Evolutionary conservation across 2,888 invertebrate species (phyloP).

Genomic region (Clitarchus hookeri): DNA sequence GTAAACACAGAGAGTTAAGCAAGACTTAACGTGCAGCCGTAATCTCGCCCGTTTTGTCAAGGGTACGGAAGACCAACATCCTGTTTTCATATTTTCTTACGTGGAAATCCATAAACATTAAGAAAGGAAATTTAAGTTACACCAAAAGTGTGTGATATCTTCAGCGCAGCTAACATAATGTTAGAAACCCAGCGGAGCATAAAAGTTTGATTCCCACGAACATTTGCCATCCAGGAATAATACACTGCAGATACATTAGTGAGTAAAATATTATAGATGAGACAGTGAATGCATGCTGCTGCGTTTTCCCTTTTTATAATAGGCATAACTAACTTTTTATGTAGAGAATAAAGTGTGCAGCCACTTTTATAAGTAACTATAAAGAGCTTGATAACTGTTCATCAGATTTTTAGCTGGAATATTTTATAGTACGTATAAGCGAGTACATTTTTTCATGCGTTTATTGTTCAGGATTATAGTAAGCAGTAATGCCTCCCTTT

Average conservation of each 20-base stretch:
- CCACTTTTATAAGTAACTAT: neutral
- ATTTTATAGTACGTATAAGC: too few species aligned
- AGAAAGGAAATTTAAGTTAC: neutral
- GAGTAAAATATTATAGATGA: neutral
- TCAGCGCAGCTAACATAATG: neutral
- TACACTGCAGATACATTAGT: neutral
- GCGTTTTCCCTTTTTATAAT: neutral
- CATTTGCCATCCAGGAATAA: neutral
- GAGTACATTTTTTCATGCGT: too few species aligned
- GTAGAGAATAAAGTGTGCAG: neutral
- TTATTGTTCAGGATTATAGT: too few species aligned
- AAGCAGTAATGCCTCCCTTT: too few species aligned
- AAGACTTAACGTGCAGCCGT: neutral
- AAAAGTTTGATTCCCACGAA: neutral
- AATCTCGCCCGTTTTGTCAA: neutral
- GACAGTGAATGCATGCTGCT: neutral
- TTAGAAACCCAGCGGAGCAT: neutral
- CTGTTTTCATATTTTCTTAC: neutral
- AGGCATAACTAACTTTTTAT: neutral
- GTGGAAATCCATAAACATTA: constrained; percentile 5
- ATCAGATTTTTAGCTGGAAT: too few species aligned
- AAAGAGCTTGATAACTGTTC: too few species aligned
- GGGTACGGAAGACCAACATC: neutral
- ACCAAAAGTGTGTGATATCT: neutral
- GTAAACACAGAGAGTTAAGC: neutral